phyloP scores from a whole-genome alignment of 2,113 vertebrate genomes.

The Semnornis frantzii region DNA sequence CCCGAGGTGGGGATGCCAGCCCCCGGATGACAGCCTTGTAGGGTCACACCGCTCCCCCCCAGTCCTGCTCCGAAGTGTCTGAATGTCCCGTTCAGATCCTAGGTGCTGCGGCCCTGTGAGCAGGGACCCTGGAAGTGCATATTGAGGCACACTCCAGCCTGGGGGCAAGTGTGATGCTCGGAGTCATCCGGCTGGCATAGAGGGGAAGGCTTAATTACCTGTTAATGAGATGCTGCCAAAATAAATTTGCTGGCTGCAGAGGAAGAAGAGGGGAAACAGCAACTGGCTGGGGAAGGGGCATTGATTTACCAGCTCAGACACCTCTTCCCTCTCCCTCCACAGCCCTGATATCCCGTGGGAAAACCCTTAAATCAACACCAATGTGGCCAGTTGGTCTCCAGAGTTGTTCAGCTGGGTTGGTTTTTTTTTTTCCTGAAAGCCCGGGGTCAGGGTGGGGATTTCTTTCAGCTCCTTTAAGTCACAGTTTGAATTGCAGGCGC shows the following conservation, averaged over 20 bases:
- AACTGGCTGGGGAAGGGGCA: background rate
- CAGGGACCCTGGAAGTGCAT: background rate
- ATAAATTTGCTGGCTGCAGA: background rate
- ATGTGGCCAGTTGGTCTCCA: background rate
- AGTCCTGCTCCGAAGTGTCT: accelerated
- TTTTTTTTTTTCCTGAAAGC: background rate
- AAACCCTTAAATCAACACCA: background rate
- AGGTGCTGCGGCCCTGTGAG: background rate
- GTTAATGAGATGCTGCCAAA: background rate
- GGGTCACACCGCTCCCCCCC: background rate
- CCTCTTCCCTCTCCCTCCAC: background rate
- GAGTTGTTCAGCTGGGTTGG: background rate
- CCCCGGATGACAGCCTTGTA: background rate
- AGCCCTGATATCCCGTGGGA: background rate
- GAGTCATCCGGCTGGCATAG: background rate
- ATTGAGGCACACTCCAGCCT: background rate
- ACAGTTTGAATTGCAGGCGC: background rate
- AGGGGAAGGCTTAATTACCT: background rate
- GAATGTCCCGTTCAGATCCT: accelerated
- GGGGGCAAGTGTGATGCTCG: background rate
- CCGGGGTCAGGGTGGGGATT: background rate
- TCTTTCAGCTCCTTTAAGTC: background rate
- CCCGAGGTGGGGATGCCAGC: background rate
- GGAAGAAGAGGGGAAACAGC: background rate
- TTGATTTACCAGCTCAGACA: background rate